Evolutionary conservation across 2,797 vertebrate species (phyloP).

Genomic region (Rhinophrynus dorsalis): DNA sequence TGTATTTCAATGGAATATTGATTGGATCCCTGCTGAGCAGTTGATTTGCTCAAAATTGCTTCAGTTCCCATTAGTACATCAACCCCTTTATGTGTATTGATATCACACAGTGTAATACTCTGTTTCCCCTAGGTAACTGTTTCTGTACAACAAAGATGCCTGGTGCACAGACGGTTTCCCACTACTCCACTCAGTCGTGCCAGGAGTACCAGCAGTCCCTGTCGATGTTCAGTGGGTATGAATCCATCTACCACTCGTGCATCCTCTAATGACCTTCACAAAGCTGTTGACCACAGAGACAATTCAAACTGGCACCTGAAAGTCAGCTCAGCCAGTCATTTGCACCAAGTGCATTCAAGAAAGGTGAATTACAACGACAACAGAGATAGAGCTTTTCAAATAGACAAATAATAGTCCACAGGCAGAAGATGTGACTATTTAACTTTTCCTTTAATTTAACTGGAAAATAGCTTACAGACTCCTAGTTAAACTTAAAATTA

Average conservation of each 20-base stretch:
- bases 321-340: slow-evolving; percentile 22
- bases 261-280: slow-evolving; percentile 83
- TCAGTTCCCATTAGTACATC: too few species aligned
- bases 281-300: slow-evolving; percentile 52
- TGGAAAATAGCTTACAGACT: slow-evolving; percentile 26
- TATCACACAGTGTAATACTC: not conserved
- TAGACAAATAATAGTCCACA: slow-evolving; percentile 56
- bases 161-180: slow-evolving; percentile 94
- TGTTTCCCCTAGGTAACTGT: slow-evolving; percentile 69
- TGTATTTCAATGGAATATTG: too few species aligned
- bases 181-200: slow-evolving; percentile 80
- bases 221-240: slow-evolving; percentile 69
- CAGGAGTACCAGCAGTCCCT: slow-evolving; percentile 71
- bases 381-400: slow-evolving; percentile 38
- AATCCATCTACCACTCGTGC: slow-evolving; percentile 82
- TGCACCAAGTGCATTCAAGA: slow-evolving; percentile 48
- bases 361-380: slow-evolving; percentile 57
- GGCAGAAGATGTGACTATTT: slow-evolving; percentile 68
- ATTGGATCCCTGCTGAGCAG: too few species aligned
- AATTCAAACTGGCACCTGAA: slow-evolving; percentile 67
- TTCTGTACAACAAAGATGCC: slow-evolving; percentile 84
- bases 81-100: too few species aligned
- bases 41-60: too few species aligned
- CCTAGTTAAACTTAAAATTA: not conserved
- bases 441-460: slow-evolving; percentile 63